Evolutionary conservation across 2,888 invertebrate genomes (phyloP), one percentile per base, ranked within the genome.

Genomic region (Oasisia sp.): DNA sequence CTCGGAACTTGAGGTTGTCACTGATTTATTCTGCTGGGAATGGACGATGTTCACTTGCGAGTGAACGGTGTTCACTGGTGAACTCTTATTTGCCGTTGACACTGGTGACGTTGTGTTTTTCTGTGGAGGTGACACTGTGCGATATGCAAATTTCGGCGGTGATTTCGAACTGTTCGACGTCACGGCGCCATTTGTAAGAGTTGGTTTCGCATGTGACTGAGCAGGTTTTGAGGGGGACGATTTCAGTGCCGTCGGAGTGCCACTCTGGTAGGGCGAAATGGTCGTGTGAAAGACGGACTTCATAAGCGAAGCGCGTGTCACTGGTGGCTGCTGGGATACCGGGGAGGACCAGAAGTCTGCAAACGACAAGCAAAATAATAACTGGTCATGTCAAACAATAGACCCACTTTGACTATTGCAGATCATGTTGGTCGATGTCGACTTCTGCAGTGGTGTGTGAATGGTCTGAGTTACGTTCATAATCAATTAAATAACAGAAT

Each of bases 261-360:
- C 74, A 74, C 74, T 74, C 27, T 74, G 74, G 27, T 91, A 45
- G 91, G 92, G 45, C 45, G 92, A 90, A 38, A 92, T 90, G 32
- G 89, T 90, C 38, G 90, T 92, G 32, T 92, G 91, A 74, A 74
- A 91, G 89, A 92, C 89, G 12, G 89, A 89, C 89, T 74, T 74
- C 74, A 74, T 74, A n/a, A 74, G 74, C n/a, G 74, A 74, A 74
- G 74, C 27, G n/a, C 90, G n/a, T 32, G 45, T 45, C 38, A 44
- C 90, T 32, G 92, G 92, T 38, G 90, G 56, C 56, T 45, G 58
- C 32, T 56, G 92, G 50, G 92, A 91, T 32, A 92, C 58, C 27
- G 93, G 32, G n/a, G 95, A 95, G 50, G 95, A 94, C 96, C 96
- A 96, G 93, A 96, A 96, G 94, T 95, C 96, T 96, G 94, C 91